phyloP scores from a whole-genome alignment of 2,113 vertebrate species.

The Peromyscus californicus region DNA sequence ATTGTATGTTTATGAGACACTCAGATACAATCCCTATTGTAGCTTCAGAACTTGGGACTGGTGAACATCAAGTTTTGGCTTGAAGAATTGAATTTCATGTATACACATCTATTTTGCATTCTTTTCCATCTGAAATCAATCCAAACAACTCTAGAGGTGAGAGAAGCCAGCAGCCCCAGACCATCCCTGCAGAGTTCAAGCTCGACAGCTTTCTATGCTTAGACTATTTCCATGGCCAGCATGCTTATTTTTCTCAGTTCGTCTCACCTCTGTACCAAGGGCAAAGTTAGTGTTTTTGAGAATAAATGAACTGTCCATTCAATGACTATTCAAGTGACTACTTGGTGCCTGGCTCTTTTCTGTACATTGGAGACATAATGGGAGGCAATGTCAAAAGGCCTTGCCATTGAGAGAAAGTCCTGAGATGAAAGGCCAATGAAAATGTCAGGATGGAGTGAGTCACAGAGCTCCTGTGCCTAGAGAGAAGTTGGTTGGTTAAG shows the following conservation, averaged over 20 bases:
- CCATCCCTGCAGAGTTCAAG: rapidly evolving
- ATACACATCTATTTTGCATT: too few relatives aligned
- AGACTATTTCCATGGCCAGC: background rate
- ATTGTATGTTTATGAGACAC: background rate
- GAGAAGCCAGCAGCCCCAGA: too few relatives aligned
- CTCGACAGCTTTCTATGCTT: background rate
- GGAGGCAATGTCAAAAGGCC: too few relatives aligned
- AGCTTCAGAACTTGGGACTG: background rate
- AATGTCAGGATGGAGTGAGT: background rate
- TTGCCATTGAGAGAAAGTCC: background rate
- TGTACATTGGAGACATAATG: background rate
- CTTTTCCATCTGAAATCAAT: background rate
- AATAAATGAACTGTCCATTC: background rate
- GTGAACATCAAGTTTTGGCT: background rate
- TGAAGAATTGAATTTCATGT: background rate
- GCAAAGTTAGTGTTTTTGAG: background rate
- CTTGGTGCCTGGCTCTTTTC: background rate
- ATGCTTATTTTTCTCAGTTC: background rate
- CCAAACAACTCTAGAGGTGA: too few relatives aligned
- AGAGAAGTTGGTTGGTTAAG: background rate
- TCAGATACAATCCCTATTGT: background rate
- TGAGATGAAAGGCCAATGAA: background rate
- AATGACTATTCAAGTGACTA: background rate
- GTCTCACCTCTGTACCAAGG: background rate
- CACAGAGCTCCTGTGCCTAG: background rate